Evolutionary conservation across 2,797 vertebrate species (phyloP).

Genomic region (Anniella stebbinsi): DNA sequence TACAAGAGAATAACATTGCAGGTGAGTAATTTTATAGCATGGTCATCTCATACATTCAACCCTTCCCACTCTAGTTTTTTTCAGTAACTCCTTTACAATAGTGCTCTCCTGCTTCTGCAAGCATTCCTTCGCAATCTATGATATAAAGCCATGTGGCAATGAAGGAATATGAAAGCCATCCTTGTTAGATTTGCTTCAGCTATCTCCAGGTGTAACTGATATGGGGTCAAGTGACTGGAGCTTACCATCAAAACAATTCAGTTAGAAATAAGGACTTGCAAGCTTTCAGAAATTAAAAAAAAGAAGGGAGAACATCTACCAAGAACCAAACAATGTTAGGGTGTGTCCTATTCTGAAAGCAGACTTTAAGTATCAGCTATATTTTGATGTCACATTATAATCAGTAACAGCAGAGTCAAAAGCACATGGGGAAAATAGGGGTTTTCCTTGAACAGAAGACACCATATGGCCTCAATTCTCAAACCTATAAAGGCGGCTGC

Average conservation of each 20-base stretch:
- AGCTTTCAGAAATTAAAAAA: background rate
- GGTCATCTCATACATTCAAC: background rate
- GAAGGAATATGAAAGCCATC: background rate
- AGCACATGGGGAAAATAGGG: background rate
- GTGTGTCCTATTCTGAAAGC: background rate
- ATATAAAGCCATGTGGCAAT: constrained; percentile 1
- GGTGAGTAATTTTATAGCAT: background rate
- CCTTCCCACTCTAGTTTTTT: background rate
- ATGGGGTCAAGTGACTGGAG: background rate
- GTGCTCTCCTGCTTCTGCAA: background rate
- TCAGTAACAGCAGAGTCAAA: background rate
- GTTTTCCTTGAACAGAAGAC: background rate
- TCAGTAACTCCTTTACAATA: background rate
- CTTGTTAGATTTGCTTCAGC: background rate
- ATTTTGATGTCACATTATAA: background rate
- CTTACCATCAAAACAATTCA: background rate
- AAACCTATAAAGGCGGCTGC: background rate
- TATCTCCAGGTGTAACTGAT: background rate
- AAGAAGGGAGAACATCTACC: background rate
- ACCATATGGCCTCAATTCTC: background rate
- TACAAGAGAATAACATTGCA: background rate
- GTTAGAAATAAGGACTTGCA: background rate
- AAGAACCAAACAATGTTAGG: background rate
- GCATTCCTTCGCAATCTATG: background rate
- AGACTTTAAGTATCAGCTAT: background rate